phyloP scores from a whole-genome alignment of 2,113 vertebrate genomes.

The Carlito syrichta region DNA sequence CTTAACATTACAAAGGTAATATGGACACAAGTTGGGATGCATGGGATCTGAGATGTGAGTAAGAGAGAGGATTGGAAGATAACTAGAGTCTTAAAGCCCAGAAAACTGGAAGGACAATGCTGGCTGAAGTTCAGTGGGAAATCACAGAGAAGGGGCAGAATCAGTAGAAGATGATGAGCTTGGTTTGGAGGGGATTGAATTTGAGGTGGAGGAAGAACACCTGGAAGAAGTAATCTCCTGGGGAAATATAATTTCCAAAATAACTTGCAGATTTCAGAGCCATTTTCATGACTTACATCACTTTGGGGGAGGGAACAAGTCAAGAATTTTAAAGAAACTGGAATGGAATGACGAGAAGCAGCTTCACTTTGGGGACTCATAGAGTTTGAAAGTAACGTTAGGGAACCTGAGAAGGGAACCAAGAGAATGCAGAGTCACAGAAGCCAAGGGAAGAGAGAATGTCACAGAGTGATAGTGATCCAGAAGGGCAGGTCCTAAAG shows the following conservation, averaged over 20 bases:
- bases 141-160: not conserved
- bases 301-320: not conserved
- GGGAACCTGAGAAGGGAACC: not conserved
- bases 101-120: not conserved
- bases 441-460: not conserved
- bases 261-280: not conserved
- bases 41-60: not conserved
- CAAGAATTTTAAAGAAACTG: not conserved
- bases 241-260: not conserved
- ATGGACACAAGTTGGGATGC: not conserved
- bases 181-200: fast-evolving
- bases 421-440: not conserved
- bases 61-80: not conserved
- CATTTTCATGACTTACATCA: not conserved
- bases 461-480: not conserved
- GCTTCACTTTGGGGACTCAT: not conserved
- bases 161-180: not conserved
- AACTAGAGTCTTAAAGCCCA: not conserved
- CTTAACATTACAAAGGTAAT: not conserved
- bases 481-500: not conserved
- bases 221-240: not conserved
- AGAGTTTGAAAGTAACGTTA: not conserved
- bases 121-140: not conserved
- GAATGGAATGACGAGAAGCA: not conserved
- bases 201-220: not conserved